Conservation (phyloP, 2,888 invertebrate species). For the Drosophila glabriapex region DNA sequence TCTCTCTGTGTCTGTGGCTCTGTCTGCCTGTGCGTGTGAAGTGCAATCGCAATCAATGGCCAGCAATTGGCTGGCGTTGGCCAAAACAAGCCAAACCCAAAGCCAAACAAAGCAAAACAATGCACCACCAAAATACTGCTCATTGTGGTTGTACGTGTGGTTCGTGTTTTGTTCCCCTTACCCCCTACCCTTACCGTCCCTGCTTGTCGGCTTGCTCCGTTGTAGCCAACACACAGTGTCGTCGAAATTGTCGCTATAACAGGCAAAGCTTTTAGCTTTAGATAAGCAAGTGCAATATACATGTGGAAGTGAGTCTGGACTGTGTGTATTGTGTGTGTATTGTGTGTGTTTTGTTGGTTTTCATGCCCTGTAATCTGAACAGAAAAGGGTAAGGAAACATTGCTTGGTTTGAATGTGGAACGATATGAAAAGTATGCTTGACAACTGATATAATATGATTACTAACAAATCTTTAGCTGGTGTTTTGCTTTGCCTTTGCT, state of each 20-base stretch:
- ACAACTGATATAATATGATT: not conserved
- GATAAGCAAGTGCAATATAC: not conserved
- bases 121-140: slow-evolving; percentile 42
- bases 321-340: not conserved
- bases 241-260: slow-evolving; percentile 14
- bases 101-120: slow-evolving; percentile 26
- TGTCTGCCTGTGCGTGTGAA: slow-evolving; percentile 17
- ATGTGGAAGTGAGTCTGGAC: not conserved
- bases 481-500: not conserved
- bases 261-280: slow-evolving; percentile 6
- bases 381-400: not conserved
- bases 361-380: not conserved
- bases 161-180: slow-evolving; percentile 4
- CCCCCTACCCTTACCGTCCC: slow-evolving; percentile 2
- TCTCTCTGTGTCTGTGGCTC: not conserved
- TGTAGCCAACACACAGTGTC: slow-evolving; percentile 15
- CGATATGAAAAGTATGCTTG: not conserved
- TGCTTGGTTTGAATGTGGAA: not conserved
- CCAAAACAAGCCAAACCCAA: slow-evolving; percentile 41
- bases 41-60: slow-evolving; percentile 40
- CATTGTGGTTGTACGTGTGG: slow-evolving; percentile 46
- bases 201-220: not conserved
- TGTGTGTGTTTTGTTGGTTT: not conserved
- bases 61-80: slow-evolving; percentile 55
- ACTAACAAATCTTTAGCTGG: not conserved